Evolutionary conservation across 2,888 invertebrate genomes (phyloP).

Genomic region (Caenorhabditis zanzibari): DNA sequence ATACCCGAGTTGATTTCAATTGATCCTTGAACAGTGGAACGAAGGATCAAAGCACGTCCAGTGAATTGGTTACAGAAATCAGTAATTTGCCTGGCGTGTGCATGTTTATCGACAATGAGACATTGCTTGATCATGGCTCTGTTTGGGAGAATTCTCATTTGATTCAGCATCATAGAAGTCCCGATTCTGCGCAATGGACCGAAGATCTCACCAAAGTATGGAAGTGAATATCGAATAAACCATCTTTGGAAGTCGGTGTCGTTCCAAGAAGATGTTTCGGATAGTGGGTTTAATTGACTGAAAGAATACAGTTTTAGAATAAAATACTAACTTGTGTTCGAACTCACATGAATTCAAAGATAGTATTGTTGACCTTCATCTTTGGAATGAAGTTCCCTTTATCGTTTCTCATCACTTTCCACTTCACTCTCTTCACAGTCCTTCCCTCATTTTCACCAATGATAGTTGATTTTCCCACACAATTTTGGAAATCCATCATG

Average conservation of each 20-base stretch:
- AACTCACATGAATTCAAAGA: not conserved
- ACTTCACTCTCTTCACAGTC: not conserved
- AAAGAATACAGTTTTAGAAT: not conserved
- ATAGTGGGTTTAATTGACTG: not conserved
- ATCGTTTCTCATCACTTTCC: not conserved
- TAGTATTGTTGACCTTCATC: not conserved
- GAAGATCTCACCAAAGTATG: not conserved
- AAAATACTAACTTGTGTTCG: too few species aligned
- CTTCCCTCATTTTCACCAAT: not conserved
- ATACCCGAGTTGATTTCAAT: not conserved
- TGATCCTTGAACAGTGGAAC: not conserved
- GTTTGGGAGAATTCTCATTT: not conserved
- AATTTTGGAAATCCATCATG: not conserved
- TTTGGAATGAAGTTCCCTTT: not conserved
- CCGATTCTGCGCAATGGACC: not conserved
- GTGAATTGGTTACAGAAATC: not conserved
- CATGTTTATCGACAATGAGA: not conserved
- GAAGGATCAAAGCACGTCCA: conserved; percentile 1
- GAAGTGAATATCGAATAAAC: not conserved
- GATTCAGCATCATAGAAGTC: not conserved
- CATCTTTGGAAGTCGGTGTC: not conserved
- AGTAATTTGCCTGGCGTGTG: not conserved
- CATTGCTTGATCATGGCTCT: too few species aligned
- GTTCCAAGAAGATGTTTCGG: not conserved
- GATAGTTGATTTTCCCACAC: not conserved